Evolutionary conservation across 2,888 invertebrate species (phyloP), one percentile per base, ranked within the genome.

Genomic region (Aphodius sticticus): DNA sequence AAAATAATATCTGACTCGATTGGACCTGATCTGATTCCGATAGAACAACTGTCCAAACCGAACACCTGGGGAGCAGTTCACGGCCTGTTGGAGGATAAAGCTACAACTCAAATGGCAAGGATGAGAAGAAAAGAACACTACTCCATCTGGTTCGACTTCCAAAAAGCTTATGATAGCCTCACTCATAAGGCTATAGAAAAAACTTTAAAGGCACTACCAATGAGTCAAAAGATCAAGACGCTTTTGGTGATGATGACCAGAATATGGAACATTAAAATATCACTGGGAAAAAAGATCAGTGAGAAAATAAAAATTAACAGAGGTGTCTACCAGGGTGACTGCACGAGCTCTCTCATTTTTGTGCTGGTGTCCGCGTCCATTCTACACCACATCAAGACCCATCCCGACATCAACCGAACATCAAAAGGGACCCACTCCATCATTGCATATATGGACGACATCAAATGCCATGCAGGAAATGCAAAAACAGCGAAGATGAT

Each of bases 381-480:
- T 6, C 16, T 76, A 15, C 69, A 69, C 69, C 53, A 76, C 14
- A 35, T 76, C 26, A 78, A 74, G 16, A 69, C 38, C 5, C 16
- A 75, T 69, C 72, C 53, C 2, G 75, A 78, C 16, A 7, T 75
- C n/a, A 16, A 7, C 6, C 72, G 69, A 38, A n/a, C 16, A 12
- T 53, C 15, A 0, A 53, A 16, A 12, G 76, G 77, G 6, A 78
- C 38, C n/a, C 77, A 77, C 15, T 1, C 74, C 6, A 69, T 77
- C 12, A 69, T 81, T 0, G 82, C 81, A 3, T 83, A 70, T 78
- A 83, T 83, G 83, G 83, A 83, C 16, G 82, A 83, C 79, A 76
- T 81, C 4, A 82, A 82, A 16, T 69, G 76, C 74, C 81, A 80
- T 16, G 74, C 69, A 26, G 36, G 35, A 7, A 16, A 35, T 1